A percentile compares a stretch with the other conserved stretches of the same genome.
These are phyloP conservation scores for Sebastes diaconus DNA, from an alignment of 2,797 vertebrate species.

Conservation along the genomic window DNA sequence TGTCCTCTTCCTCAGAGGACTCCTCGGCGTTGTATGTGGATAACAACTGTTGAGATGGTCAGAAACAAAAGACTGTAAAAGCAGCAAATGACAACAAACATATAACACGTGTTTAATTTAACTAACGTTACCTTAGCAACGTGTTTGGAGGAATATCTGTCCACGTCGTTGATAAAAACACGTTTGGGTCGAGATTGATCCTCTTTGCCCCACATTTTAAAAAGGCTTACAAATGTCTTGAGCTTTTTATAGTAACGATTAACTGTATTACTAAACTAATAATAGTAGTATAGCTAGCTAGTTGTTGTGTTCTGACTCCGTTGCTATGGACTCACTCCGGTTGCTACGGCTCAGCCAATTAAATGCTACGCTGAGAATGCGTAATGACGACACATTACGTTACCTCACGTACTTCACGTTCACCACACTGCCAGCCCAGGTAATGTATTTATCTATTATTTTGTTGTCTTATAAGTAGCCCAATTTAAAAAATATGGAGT, in stretches of 20 bases:
- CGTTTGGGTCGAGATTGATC: conserved; percentile 53
- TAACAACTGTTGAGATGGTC: conserved; percentile 81
- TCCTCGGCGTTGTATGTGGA: conserved; percentile 76
- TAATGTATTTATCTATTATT: neutral
- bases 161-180: conserved; percentile 90
- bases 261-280: neutral
- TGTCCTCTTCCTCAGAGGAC: conserved; percentile 57
- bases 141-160: conserved; percentile 84
- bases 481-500: neutral
- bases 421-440: neutral
- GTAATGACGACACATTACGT: neutral
- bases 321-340: conserved; percentile 53
- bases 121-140: conserved; percentile 82
- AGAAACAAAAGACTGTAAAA: neutral
- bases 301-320: neutral
- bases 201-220: conserved; percentile 71
- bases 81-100: too few species aligned
- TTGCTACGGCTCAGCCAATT: conserved; percentile 48
- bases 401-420: neutral
- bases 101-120: too few species aligned
- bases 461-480: neutral
- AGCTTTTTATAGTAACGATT: neutral
- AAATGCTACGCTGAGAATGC: neutral
- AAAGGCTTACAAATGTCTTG: neutral
- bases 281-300: too few species aligned